These are phyloP conservation scores for Tretioscincus oriximinensis DNA, from an alignment of 2,113 vertebrate genomes.

Conservation along the genomic window DNA sequence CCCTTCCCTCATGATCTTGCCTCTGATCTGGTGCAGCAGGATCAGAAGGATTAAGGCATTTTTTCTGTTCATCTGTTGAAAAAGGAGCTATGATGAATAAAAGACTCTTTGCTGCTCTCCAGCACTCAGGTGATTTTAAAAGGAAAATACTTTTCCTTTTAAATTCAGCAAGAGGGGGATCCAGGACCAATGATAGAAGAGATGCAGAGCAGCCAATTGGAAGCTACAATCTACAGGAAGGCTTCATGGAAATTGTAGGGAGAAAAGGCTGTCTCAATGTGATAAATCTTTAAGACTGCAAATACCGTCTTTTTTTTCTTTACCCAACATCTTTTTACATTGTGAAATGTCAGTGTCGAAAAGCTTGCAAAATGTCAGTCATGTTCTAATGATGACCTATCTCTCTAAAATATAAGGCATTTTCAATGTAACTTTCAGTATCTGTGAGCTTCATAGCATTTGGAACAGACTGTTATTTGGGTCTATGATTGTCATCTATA, in stretches of 20 bases:
- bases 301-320: slow-evolving; percentile 14
- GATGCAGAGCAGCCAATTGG: no score
- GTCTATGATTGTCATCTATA: background rate
- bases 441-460: slow-evolving; percentile 10
- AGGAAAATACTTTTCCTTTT: background rate
- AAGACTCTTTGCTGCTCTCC: no score
- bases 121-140: no score
- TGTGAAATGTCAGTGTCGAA: slow-evolving; percentile 28
- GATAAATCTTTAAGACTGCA: background rate
- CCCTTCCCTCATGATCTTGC: no score
- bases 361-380: slow-evolving; percentile 4
- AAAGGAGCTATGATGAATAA: no score
- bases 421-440: slow-evolving; percentile 14
- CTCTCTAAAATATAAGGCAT: background rate
- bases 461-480: background rate
- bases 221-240: no score
- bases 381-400: slow-evolving; percentile 27
- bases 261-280: no score
- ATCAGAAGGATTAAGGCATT: no score
- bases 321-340: slow-evolving; percentile 5
- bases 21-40: no score
- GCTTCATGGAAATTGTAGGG: no score
- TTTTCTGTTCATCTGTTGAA: no score
- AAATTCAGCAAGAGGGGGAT: background rate
- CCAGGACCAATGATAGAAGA: no score